Evolutionary conservation across 2,797 vertebrate genomes (phyloP).

Genomic region (Iguana delicatissima): DNA sequence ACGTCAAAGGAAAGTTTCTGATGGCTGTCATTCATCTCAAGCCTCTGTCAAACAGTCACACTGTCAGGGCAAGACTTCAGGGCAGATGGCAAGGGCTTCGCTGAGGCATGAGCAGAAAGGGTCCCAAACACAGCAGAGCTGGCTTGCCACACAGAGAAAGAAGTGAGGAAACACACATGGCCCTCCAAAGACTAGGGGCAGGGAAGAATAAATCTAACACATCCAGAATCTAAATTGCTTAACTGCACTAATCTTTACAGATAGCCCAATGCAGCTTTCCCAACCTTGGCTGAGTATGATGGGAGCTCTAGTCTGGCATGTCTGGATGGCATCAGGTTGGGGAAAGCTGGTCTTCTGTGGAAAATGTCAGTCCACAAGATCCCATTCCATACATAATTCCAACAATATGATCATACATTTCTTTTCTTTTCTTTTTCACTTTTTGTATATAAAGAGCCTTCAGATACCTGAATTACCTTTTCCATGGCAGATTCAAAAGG

Average conservation of each 20-base stretch:
- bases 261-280: background rate
- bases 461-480: background rate
- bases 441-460: background rate
- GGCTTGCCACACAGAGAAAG: background rate
- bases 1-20: background rate
- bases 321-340: background rate
- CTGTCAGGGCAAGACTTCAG: background rate
- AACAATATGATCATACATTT: background rate
- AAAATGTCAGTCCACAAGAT: background rate
- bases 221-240: background rate
- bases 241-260: background rate
- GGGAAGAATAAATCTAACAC: background rate
- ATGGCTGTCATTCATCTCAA: background rate
- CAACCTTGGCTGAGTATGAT: background rate
- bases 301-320: background rate
- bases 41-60: background rate
- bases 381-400: background rate
- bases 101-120: background rate
- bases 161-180: background rate
- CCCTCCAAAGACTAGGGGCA: background rate
- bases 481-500: constrained; percentile 2
- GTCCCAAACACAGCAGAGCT: background rate
- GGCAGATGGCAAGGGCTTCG: background rate
- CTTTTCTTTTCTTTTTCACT: background rate
- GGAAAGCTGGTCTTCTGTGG: background rate